phyloP scores from a whole-genome alignment of 2,888 invertebrate species.

The Strigamia maritima region DNA sequence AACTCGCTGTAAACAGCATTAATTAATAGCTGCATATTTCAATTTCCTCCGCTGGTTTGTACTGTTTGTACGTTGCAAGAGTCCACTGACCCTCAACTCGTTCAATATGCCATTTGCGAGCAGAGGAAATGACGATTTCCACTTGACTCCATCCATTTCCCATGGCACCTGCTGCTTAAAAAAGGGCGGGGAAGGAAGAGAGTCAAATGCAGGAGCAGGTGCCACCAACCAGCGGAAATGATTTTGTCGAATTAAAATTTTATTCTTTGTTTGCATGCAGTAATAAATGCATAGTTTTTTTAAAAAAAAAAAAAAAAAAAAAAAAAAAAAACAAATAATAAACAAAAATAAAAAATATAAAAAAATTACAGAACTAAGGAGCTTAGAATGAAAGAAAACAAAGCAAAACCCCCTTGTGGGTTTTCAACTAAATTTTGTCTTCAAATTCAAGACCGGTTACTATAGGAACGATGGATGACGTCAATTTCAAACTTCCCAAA shows the following conservation, averaged over 20 bases:
- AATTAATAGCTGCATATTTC: neutral
- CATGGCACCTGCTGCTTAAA: constrained; percentile 10
- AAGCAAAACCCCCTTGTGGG: neutral
- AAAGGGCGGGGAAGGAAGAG: constrained; percentile 5
- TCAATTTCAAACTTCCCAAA: neutral
- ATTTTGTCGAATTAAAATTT: neutral
- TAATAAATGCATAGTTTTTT: neutral
- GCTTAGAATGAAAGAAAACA: neutral
- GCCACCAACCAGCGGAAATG: neutral
- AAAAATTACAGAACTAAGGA: neutral
- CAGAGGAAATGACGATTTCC: constrained; percentile 3
- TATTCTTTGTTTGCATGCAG: neutral
- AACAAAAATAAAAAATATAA: neutral
- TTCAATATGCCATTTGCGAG: neutral
- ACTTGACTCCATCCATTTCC: constrained; percentile 1
- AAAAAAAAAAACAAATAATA: neutral
- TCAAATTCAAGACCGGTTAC: neutral
- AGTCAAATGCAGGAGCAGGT: neutral
- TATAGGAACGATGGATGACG: neutral
- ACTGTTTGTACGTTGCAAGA: neutral
- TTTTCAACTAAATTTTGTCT: neutral
- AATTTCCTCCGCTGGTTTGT: neutral
- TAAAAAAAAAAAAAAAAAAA: neutral
- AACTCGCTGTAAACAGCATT: too few relatives aligned
- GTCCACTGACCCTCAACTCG: neutral